A percentile compares a stretch with the other conserved stretches of the same genome.
Evolutionary conservation across 2,888 invertebrate species (phyloP).

Genomic region (Phragmatobia fuliginosa): DNA sequence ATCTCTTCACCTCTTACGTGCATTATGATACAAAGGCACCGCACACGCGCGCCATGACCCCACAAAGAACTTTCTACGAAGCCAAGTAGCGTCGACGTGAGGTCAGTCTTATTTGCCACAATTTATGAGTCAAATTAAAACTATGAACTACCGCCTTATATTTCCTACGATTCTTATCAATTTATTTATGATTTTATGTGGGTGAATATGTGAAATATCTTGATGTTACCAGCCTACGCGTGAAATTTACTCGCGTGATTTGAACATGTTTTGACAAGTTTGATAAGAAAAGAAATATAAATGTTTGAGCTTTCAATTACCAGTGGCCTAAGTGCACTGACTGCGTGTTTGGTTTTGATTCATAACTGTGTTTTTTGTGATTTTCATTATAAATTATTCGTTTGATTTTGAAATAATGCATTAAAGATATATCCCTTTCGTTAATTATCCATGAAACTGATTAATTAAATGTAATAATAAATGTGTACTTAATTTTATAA

Average conservation of each 20-base stretch:
- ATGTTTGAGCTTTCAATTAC: neutral
- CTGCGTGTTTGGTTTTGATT: neutral
- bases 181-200: constrained; percentile 15
- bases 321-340: neutral
- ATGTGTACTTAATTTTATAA: too few relatives aligned
- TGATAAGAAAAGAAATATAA: neutral
- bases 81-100: constrained; percentile 48
- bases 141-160: constrained; percentile 20
- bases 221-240: constrained; percentile 15
- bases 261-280: constrained; percentile 9
- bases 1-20: constrained; percentile 23
- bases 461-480: too few relatives aligned
- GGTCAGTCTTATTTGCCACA: constrained; percentile 43
- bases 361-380: neutral
- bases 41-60: constrained; percentile 35
- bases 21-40: constrained; percentile 43
- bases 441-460: too few relatives aligned
- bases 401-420: neutral
- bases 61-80: constrained; percentile 53
- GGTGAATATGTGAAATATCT: constrained; percentile 18
- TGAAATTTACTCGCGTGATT: constrained; percentile 2
- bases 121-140: constrained; percentile 52
- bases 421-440: neutral
- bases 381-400: neutral
- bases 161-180: constrained; percentile 19